Conservation (phyloP, 35 echinoderm and acorn worm species). For the Eucidaris tribuloides region DNA sequence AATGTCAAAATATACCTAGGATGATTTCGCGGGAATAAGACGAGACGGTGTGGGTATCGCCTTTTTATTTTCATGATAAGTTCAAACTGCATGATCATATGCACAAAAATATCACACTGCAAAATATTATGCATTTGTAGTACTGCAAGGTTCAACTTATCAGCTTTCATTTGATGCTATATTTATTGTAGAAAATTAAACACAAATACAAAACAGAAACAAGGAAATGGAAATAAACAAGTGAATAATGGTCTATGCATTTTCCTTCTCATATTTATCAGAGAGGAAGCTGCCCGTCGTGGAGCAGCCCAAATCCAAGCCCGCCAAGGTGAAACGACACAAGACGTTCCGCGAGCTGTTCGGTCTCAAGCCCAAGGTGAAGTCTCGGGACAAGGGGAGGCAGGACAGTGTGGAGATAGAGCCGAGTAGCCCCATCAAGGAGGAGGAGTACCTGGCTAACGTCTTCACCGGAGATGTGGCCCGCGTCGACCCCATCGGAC, state of each 20-base stretch:
- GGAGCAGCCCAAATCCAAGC: slow-evolving; percentile 6
- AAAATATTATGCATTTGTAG: too few relatives aligned
- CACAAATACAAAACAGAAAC: too few relatives aligned
- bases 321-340: slow-evolving; percentile 41
- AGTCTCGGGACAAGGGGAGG: slow-evolving; percentile 14
- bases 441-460: slow-evolving; percentile 4
- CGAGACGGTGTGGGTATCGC: too few relatives aligned
- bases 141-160: too few relatives aligned
- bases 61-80: too few relatives aligned
- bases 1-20: too few relatives aligned
- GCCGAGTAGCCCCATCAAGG: not conserved
- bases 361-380: slow-evolving; percentile 60
- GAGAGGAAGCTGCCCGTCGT: slow-evolving; percentile 31
- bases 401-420: not conserved
- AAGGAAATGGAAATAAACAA: not conserved
- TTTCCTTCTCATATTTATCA: too few relatives aligned
- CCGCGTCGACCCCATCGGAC: slow-evolving; percentile 9
- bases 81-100: too few relatives aligned
- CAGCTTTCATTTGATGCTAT: too few relatives aligned
- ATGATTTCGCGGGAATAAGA: too few relatives aligned
- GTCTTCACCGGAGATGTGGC: not conserved
- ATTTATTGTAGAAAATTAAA: too few relatives aligned
- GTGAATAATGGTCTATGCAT: not conserved
- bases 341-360: slow-evolving; percentile 68
- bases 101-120: too few relatives aligned